A percentile compares a stretch with the other conserved stretches of the same genome.
Conservation (phyloP, 1,140 invertebrate species). For the Galleria mellonella region DNA sequence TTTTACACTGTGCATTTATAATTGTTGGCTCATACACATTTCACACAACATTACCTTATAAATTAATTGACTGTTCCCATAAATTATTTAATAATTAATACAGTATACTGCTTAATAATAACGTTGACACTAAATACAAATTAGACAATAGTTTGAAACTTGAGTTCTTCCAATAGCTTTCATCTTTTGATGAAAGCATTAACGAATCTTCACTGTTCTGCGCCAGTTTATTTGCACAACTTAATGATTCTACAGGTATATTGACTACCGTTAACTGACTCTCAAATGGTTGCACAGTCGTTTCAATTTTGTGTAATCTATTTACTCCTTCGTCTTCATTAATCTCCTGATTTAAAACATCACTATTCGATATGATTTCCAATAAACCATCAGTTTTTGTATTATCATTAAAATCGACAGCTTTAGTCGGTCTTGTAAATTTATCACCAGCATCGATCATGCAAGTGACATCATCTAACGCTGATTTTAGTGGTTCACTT, state of each 20-base stretch:
- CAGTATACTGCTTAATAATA: slow-evolving; percentile 19
- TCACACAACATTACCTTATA: too few relatives aligned
- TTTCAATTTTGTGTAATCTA: slow-evolving; percentile 34
- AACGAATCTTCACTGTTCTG: slow-evolving; percentile 57
- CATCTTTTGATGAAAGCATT: slow-evolving; percentile 61
- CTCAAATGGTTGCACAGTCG: slow-evolving; percentile 26
- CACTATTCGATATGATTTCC: slow-evolving; percentile 28
- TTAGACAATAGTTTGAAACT: slow-evolving; percentile 28
- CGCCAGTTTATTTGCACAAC: slow-evolving; percentile 35
- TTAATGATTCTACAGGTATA: slow-evolving; percentile 37
- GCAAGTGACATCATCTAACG: slow-evolving; percentile 55
- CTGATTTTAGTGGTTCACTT: slow-evolving; percentile 72
- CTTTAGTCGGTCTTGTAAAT: slow-evolving; percentile 10
- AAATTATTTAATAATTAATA: slow-evolving; percentile 4
- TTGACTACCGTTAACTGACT: slow-evolving; percentile 42
- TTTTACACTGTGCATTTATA: too few relatives aligned
- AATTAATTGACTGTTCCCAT: neutral
- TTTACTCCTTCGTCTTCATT: slow-evolving; percentile 32
- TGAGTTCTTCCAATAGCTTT: slow-evolving; percentile 50
- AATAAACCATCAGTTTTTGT: slow-evolving; percentile 26
- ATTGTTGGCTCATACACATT: too few relatives aligned
- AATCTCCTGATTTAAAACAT: slow-evolving; percentile 37
- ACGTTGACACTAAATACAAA: slow-evolving; percentile 29
- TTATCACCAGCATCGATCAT: slow-evolving; percentile 15
- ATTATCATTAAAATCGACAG: slow-evolving; percentile 12